phyloP scores from a whole-genome alignment of 2,113 vertebrate species.

The Actenoides hombroni region DNA sequence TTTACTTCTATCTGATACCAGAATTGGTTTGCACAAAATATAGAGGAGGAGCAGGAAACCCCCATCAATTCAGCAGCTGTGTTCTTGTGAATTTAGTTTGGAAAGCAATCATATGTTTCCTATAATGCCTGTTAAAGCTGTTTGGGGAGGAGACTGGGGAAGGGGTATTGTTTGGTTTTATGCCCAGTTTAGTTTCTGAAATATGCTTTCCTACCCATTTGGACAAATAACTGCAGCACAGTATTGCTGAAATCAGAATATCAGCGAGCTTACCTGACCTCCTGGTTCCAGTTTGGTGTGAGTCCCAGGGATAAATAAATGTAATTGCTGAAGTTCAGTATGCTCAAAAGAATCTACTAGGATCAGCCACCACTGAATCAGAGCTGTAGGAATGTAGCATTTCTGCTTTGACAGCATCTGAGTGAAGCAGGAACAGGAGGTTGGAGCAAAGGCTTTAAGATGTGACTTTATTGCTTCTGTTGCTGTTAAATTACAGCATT shows the following conservation, averaged over 20 bases:
- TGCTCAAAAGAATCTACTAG: constrained; percentile 81
- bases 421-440: neutral
- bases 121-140: constrained; percentile 80
- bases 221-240: constrained; percentile 78
- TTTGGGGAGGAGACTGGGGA: constrained; percentile 37
- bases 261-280: constrained; percentile 73
- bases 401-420: neutral
- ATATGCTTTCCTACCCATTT: constrained; percentile 79
- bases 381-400: neutral
- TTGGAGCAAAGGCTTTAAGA: neutral
- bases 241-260: constrained; percentile 77
- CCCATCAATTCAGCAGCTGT: constrained; percentile 49
- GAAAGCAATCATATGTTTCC: constrained; percentile 78
- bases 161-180: neutral
- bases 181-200: constrained; percentile 53
- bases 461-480: neutral
- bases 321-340: constrained; percentile 67
- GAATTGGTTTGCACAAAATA: constrained; percentile 44
- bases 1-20: constrained; percentile 66
- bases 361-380: constrained; percentile 62
- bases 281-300: constrained; percentile 82
- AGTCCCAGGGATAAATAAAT: constrained; percentile 75
- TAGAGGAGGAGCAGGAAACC: neutral
- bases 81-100: constrained; percentile 78
- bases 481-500: constrained; percentile 20